Percentiles rank a stretch among this genome's conserved stretches.
Conservation (phyloP, 1,140 invertebrate genomes). For the Drosophila lacertosa region DNA sequence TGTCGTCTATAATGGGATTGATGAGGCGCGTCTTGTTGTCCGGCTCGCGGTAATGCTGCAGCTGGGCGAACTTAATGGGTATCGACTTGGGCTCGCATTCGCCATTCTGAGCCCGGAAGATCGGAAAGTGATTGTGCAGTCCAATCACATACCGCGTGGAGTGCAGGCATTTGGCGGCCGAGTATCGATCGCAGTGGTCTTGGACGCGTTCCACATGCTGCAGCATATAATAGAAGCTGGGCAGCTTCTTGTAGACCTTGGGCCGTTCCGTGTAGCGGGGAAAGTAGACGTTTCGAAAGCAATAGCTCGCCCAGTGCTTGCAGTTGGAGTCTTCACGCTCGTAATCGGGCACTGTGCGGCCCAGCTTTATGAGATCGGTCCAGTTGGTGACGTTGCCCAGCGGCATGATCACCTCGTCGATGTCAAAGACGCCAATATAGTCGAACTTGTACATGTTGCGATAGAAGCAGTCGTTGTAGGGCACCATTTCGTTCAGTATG, state of each 20-base stretch:
- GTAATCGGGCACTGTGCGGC: slow-evolving; percentile 48
- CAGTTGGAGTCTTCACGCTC: slow-evolving; percentile 16
- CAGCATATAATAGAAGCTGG: slow-evolving; percentile 73
- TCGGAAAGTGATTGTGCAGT: slow-evolving; percentile 68
- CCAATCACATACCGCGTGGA: slow-evolving; percentile 49
- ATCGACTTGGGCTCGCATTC: slow-evolving; percentile 60
- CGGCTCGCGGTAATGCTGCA: slow-evolving; percentile 72
- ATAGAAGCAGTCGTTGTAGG: slow-evolving; percentile 93
- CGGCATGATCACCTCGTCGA: slow-evolving; percentile 92
- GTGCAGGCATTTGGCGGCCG: slow-evolving; percentile 70
- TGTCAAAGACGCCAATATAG: slow-evolving; percentile 90
- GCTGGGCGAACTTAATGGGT: slow-evolving; percentile 56
- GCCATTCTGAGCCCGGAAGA: slow-evolving; percentile 32
- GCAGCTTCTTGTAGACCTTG: slow-evolving; percentile 52
- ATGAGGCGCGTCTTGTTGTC: slow-evolving; percentile 57
- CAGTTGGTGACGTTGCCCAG: slow-evolving; percentile 85
- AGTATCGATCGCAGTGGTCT: slow-evolving; percentile 44
- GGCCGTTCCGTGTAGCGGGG: slow-evolving; percentile 57
- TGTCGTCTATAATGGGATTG: slow-evolving; percentile 62
- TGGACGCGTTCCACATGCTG: slow-evolving; percentile 70
- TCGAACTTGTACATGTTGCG: slow-evolving; percentile 90
- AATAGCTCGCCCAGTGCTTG: slow-evolving; percentile 60
- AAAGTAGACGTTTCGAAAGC: slow-evolving; percentile 69
- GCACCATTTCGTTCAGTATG: slow-evolving; percentile 90
- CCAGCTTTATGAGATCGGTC: slow-evolving; percentile 54